A percentile compares a stretch with the other conserved stretches of the same genome.
These are phyloP conservation scores for Spodoptera littoralis DNA, from an alignment of 2,888 invertebrate genomes.

Conservation along the genomic window DNA sequence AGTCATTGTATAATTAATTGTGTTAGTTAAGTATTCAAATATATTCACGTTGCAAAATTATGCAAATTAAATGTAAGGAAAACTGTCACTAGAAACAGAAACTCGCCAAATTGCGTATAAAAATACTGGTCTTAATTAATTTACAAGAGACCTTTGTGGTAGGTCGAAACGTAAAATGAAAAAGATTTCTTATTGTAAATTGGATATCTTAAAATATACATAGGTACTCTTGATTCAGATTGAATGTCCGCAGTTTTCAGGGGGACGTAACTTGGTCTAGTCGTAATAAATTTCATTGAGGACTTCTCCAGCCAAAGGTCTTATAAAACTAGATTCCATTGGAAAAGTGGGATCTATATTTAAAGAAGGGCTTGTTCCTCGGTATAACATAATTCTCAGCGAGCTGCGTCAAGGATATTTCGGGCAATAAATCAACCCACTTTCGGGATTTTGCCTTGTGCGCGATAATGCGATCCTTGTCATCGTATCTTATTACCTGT, in stretches of 20 bases:
- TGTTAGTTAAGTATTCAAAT: slow-evolving; percentile 29
- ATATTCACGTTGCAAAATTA: slow-evolving; percentile 28
- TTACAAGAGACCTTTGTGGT: slow-evolving; percentile 32
- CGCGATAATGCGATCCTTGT: slow-evolving; percentile 78
- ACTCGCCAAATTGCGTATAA: slow-evolving; percentile 22
- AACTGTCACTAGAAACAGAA: slow-evolving; percentile 30
- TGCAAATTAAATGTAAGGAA: slow-evolving; percentile 35
- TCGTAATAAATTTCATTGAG: slow-evolving; percentile 40
- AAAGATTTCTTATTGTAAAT: slow-evolving; percentile 27
- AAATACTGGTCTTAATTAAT: slow-evolving; percentile 42
- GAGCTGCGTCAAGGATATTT: slow-evolving; percentile 73
- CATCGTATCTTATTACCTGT: slow-evolving; percentile 81
- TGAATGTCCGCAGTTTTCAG: slow-evolving; percentile 34
- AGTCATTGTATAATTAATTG: slow-evolving; percentile 21
- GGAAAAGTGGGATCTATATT: slow-evolving; percentile 34
- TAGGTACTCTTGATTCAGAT: slow-evolving; percentile 16
- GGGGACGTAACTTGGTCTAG: slow-evolving; percentile 15
- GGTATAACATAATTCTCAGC: slow-evolving; percentile 67
- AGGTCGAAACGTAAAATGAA: slow-evolving; percentile 26
- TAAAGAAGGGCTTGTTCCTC: slow-evolving; percentile 49
- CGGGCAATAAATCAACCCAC: slow-evolving; percentile 76
- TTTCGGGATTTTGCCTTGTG: slow-evolving; percentile 73
- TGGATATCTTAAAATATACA: slow-evolving; percentile 29
- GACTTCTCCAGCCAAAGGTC: slow-evolving; percentile 25
- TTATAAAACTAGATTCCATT: slow-evolving; percentile 34